Evolutionary conservation across 1,140 invertebrate species (phyloP).

Genomic region (Conus ventricosus): DNA sequence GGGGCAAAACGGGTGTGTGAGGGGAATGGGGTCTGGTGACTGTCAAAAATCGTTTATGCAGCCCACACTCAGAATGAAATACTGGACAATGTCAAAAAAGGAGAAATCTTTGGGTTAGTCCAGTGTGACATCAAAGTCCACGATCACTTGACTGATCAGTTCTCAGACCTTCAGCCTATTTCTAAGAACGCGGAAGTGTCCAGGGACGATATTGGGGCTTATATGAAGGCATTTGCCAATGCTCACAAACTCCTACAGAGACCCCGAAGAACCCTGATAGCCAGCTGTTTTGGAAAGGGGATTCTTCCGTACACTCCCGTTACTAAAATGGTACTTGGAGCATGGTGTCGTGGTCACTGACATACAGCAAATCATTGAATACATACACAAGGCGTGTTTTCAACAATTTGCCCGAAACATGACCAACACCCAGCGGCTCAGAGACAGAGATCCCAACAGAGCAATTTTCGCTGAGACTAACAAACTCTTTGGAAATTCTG

Average conservation of each 20-base stretch:
- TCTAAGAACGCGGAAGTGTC: slow-evolving; percentile 43
- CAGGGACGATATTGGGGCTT: slow-evolving; percentile 41
- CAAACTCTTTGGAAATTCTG: slow-evolving; percentile 47
- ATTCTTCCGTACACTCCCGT: slow-evolving; percentile 50
- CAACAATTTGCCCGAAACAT: slow-evolving; percentile 44
- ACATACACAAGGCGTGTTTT: slow-evolving; percentile 42
- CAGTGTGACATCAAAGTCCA: slow-evolving; percentile 45
- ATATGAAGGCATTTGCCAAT: slow-evolving; percentile 44
- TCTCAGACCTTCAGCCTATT: slow-evolving; percentile 46
- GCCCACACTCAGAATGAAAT: slow-evolving; percentile 14
- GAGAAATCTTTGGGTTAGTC: slow-evolving; percentile 40
- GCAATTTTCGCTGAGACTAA: slow-evolving; percentile 53
- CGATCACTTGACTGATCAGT: slow-evolving; percentile 28
- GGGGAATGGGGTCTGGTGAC: neutral
- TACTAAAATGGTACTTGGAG: slow-evolving; percentile 51
- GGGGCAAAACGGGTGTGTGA: neutral
- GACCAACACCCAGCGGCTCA: slow-evolving; percentile 41
- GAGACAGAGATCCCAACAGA: slow-evolving; percentile 40
- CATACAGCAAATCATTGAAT: slow-evolving; percentile 57
- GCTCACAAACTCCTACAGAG: slow-evolving; percentile 35
- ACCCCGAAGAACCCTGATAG: slow-evolving; percentile 44
- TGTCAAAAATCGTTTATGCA: neutral
- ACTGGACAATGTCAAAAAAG: neutral
- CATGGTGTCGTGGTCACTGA: slow-evolving; percentile 50
- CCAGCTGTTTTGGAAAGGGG: slow-evolving; percentile 43